Base-by-base conservation (phyloP, 35 echinoderm and acorn worm genomes). In the Patiria miniata region DNA sequence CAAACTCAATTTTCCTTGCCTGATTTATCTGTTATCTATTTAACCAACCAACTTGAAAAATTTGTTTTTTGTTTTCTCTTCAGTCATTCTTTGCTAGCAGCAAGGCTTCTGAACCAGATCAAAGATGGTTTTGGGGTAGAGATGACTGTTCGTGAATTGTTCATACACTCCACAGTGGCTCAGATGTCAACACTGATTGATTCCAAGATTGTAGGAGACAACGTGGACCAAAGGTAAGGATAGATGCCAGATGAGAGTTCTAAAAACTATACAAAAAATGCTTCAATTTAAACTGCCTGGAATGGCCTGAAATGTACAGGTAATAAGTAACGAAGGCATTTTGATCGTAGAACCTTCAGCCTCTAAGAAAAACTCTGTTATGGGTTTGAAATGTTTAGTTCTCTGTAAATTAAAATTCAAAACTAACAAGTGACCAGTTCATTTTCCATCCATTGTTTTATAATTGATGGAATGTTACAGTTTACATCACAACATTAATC, bases 21-120 rank as follows among this genome's bases (percentile, higher is more conserved):
- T n/a, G n/a, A n/a, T n/a, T n/a, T n/a, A n/a, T n/a, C n/a, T n/a
- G n/a, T 12, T 47, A 12, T 47, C 42, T 4, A 12, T 47, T 47
- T 12, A 4, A 47, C 42, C 12, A 47, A 47, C 42, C 42, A 12
- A 47, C 42, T 47, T 12, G 4, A 14, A 36, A 6, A 73, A 14
- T 36, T 73, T 73, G 26, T 36, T 23, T 40, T 1, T 81, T 65
- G 39, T 89, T 61, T 61, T 55, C 59, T 89, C 38, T 22, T 42
- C 54, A 90, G 88, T 40, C 88, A 90, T 78, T 90, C 88, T 68
- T 39, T 90, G 39, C 52, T 84, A 16, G 80, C 88, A 22, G 88
- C 88, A 12, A 39, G 88, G 2, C 81, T 90, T 7, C 42, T 90
- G 59, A 83, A 61, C 22, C 60, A 83, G 47, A 76, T 90, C 1